phyloP scores from a whole-genome alignment of 2,888 invertebrate species.

The Abrostola tripartita region DNA sequence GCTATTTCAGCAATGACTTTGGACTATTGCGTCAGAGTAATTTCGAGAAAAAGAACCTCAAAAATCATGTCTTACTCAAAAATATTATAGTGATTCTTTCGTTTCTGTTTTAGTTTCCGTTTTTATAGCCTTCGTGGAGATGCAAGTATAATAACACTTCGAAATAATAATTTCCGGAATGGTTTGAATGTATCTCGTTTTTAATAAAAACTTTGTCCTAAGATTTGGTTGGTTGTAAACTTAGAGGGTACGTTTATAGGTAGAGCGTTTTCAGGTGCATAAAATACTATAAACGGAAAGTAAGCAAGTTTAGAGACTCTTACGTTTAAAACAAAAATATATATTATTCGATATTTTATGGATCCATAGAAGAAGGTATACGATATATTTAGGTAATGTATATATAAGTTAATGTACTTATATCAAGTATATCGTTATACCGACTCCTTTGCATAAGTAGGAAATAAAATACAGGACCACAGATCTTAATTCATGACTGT shows the following conservation, averaged over 20 bases:
- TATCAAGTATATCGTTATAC: no score
- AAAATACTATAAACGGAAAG: no score
- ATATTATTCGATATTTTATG: no score
- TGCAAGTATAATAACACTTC: constrained; percentile 15
- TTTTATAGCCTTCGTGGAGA: constrained; percentile 33
- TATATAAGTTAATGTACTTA: no score
- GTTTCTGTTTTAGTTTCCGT: constrained; percentile 26
- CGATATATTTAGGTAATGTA: no score
- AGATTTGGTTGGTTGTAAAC: background rate
- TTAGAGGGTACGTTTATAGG: background rate
- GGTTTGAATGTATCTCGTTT: constrained; percentile 12
- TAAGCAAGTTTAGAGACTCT: no score
- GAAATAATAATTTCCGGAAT: constrained; percentile 14
- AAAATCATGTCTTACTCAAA: constrained; percentile 19
- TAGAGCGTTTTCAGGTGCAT: no score
- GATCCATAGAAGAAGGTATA: no score
- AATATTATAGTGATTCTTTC: constrained; percentile 26
- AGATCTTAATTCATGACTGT: background rate
- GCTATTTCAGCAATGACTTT: constrained; percentile 51
- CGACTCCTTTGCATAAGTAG: no score
- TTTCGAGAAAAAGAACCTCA: constrained; percentile 1
- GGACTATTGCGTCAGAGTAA: constrained; percentile 32
- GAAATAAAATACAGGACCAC: no score
- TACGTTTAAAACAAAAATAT: no score
- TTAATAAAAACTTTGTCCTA: constrained; percentile 12